Evolutionary conservation across 2,113 vertebrate species (phyloP).

Genomic region (Barbus barbus): DNA sequence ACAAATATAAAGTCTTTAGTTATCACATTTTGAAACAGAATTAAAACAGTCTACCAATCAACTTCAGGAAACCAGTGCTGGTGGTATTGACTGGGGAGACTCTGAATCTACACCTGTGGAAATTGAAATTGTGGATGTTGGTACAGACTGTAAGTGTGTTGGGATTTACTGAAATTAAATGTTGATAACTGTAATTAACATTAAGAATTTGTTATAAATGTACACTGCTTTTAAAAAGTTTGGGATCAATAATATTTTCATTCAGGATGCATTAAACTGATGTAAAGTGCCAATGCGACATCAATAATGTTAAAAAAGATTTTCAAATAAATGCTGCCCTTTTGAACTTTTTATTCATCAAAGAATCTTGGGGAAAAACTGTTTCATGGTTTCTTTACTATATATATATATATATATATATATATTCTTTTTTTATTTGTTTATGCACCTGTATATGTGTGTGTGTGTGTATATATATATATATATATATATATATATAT

Average conservation of each 20-base stretch:
- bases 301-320: too few species aligned
- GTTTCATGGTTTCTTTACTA: too few species aligned
- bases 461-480: too few species aligned
- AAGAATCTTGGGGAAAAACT: too few species aligned
- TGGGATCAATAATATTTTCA: neutral
- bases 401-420: too few species aligned
- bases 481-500: too few species aligned
- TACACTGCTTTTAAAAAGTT: neutral
- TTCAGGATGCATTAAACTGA: neutral
- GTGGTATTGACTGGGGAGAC: conserved; percentile 81
- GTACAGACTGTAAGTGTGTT: conserved; percentile 79
- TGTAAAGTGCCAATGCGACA: too few species aligned
- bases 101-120: conserved; percentile 65
- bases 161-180: neutral
- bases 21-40: neutral
- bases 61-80: conserved; percentile 67
- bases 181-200: neutral
- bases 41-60: neutral
- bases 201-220: too few species aligned
- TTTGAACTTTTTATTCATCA: too few species aligned
- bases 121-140: conserved; percentile 82
- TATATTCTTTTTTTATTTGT: too few species aligned
- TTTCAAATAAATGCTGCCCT: too few species aligned
- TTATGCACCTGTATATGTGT: too few species aligned
- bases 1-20: neutral